Conservation (phyloP, 2,113 vertebrate genomes). For the Alethe castanea region DNA sequence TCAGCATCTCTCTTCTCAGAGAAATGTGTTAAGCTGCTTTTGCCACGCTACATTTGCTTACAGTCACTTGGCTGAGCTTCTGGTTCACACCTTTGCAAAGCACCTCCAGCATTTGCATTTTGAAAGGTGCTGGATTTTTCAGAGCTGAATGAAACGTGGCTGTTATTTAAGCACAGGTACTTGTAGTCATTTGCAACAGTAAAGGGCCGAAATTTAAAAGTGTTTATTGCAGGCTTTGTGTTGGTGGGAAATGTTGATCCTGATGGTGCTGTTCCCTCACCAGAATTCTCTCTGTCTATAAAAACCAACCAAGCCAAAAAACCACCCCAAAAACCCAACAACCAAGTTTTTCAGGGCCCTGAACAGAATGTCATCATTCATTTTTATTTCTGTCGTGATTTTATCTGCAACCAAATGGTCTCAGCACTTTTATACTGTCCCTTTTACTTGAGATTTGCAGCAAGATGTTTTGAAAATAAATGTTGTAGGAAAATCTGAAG, state of each 20-base stretch:
- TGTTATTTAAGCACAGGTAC: neutral
- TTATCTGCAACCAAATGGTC: neutral
- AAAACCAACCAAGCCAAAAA: neutral
- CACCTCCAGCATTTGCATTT: neutral
- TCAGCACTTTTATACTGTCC: neutral
- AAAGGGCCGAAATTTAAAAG: neutral
- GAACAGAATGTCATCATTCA: neutral
- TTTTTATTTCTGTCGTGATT: neutral
- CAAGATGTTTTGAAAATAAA: neutral
- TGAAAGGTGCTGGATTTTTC: neutral
- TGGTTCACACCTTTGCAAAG: slow-evolving; percentile 1
- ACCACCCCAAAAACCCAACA: neutral
- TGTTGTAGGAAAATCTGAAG: neutral
- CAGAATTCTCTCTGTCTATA: neutral
- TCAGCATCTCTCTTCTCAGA: neutral
- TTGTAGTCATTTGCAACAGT: neutral
- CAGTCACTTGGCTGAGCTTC: neutral
- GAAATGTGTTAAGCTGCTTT: neutral
- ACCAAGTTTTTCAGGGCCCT: neutral
- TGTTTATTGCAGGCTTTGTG: neutral
- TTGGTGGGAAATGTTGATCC: neutral
- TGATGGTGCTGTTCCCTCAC: neutral
- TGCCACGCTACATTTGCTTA: neutral
- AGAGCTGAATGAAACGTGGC: neutral
- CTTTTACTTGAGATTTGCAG: neutral